Conservation (phyloP, 2,113 vertebrate species). For the Micronycteris hirsuta region DNA sequence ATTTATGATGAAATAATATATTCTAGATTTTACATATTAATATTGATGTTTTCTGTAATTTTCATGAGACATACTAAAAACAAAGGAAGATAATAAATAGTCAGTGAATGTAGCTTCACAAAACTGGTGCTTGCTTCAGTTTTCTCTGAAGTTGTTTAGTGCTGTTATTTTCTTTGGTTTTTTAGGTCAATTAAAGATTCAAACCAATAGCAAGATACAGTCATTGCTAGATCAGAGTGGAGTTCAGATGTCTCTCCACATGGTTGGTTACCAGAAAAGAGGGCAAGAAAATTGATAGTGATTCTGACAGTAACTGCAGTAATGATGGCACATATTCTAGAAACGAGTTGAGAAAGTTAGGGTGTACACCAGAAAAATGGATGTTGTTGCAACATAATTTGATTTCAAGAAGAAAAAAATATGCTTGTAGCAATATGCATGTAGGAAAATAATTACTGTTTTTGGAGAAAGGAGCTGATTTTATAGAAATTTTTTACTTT, state of each 20-base stretch:
- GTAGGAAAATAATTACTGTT: neutral
- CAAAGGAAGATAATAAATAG: neutral
- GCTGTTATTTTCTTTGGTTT: neutral
- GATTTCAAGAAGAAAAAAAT: neutral
- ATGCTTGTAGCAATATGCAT: neutral
- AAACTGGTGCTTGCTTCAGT: neutral
- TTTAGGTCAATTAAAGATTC: neutral
- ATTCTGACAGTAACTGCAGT: neutral
- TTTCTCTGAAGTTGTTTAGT: neutral
- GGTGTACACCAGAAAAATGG: fast-evolving
- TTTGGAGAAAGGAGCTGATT: neutral
- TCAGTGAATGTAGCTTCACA: neutral
- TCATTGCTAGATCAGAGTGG: constrained; percentile 7
- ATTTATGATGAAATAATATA: neutral
- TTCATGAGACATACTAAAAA: neutral
- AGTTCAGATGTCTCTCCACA: constrained; percentile 5
- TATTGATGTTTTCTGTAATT: neutral
- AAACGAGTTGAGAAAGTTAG: neutral
- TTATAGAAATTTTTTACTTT: neutral
- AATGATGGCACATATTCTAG: neutral
- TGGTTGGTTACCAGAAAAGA: neutral
- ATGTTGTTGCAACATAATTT: neutral
- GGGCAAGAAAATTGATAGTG: neutral
- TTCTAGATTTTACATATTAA: neutral
- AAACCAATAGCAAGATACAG: neutral